phyloP scores from a whole-genome alignment of 2,888 invertebrate species.

The Trachelus tabidus region DNA sequence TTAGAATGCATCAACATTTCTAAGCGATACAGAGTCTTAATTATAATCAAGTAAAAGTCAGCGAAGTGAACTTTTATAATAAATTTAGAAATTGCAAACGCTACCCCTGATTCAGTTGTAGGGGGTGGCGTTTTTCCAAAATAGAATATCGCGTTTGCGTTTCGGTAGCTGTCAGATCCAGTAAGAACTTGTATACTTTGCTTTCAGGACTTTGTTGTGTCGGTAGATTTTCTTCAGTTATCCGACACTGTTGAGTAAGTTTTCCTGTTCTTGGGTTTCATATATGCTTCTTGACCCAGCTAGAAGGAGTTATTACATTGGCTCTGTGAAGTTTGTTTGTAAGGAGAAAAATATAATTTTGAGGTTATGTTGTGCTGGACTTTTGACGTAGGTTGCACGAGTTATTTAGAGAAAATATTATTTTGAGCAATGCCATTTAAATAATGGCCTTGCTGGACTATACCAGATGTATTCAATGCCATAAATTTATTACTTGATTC shows the following conservation, averaged over 20 bases:
- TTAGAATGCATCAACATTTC: not conserved
- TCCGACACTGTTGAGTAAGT: conserved; percentile 2
- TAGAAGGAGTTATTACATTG: not conserved
- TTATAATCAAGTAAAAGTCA: not conserved
- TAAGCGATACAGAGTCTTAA: not conserved
- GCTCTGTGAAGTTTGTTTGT: not conserved
- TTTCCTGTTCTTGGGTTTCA: not conserved
- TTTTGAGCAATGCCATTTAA: not conserved
- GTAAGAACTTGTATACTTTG: not conserved
- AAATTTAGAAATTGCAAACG: not conserved
- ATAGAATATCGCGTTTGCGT: not conserved
- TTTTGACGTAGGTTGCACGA: not conserved
- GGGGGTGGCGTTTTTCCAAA: not conserved
- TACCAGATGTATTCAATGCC: not conserved
- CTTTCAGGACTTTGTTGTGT: not conserved
- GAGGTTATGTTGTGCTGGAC: conserved; percentile 1
- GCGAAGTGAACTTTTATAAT: not conserved
- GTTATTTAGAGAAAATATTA: conserved; percentile 2
- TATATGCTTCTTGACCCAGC: not conserved
- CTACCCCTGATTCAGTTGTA: not conserved
- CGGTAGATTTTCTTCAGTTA: not conserved
- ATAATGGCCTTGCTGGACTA: not conserved
- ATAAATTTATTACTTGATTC: not conserved
- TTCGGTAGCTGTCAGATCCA: not conserved
- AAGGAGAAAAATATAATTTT: not conserved